Percentiles rank a stretch among this genome's conserved stretches.
Evolutionary conservation across 2,797 vertebrate genomes (phyloP).

Genomic region (Alouatta caraya): DNA sequence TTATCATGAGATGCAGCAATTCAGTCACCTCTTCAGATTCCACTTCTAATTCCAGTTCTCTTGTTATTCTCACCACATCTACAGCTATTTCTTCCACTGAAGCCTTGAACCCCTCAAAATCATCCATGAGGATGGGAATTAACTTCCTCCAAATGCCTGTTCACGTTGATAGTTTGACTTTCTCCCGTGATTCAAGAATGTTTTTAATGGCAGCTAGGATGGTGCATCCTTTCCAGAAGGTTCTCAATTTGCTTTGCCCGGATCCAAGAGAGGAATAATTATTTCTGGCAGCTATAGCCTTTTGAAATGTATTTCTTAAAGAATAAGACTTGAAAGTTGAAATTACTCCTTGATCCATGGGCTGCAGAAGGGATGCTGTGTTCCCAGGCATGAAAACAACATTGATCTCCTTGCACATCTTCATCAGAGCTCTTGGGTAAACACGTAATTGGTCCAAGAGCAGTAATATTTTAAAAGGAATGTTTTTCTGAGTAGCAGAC

Average conservation of each 20-base stretch:
- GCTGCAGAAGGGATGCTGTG: neutral
- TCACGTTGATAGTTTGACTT: neutral
- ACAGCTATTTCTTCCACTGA: neutral
- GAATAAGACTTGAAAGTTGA: neutral
- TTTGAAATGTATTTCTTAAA: neutral
- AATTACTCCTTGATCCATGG: neutral
- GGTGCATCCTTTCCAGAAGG: neutral
- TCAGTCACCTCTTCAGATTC: neutral
- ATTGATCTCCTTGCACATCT: neutral
- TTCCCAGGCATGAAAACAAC: neutral
- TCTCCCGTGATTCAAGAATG: neutral
- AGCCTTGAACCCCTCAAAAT: neutral
- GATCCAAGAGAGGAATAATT: neutral
- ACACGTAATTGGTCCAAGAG: neutral
- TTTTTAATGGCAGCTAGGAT: neutral
- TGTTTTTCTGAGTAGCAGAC: neutral
- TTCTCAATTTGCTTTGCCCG: neutral
- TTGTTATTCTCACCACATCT: neutral
- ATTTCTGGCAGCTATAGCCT: neutral
- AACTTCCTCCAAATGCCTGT: neutral
- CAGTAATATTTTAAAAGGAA: neutral
- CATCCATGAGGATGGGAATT: neutral
- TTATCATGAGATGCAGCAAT: neutral
- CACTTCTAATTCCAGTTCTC: neutral
- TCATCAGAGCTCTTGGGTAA: neutral